Percentiles rank a stretch among this genome's conserved stretches.
These are phyloP conservation scores for Lepidurus couesii DNA, from an alignment of 1,140 invertebrate species.

Conservation along the genomic window DNA sequence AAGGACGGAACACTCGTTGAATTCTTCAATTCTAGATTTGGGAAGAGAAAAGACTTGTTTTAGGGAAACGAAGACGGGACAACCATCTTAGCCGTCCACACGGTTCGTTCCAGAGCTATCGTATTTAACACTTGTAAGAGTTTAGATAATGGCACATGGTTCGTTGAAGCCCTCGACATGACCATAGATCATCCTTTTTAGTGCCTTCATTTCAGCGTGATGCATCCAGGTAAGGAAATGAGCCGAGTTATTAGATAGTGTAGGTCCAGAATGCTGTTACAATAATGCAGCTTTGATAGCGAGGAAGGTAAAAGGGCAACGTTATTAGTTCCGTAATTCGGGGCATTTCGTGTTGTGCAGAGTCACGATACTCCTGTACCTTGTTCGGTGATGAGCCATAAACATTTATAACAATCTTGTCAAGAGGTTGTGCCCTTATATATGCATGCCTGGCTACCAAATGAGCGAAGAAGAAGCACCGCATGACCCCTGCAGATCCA, in stretches of 20 bases:
- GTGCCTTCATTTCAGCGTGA: not conserved
- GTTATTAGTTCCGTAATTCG: not conserved
- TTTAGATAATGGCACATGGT: constrained; percentile 10
- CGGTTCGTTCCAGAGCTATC: not conserved
- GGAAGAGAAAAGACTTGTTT: not conserved
- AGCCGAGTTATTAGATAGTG: not conserved
- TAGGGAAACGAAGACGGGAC: not conserved
- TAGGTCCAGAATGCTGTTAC: not conserved
- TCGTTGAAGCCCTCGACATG: not conserved
- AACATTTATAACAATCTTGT: constrained; percentile 11
- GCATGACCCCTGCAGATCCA: not conserved
- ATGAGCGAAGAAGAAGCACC: not conserved
- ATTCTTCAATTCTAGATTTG: not conserved
- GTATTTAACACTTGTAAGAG: constrained; percentile 1
- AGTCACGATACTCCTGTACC: not conserved
- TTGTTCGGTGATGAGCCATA: not conserved
- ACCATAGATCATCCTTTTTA: not conserved
- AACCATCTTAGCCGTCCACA: not conserved
- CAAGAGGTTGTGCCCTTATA: not conserved
- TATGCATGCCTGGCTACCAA: not conserved
- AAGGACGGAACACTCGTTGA: not conserved
- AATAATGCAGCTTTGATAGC: not conserved
- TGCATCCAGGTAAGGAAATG: not conserved
- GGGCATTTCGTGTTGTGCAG: not conserved
- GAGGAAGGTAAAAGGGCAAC: not conserved